These are phyloP conservation scores for Hemitrygon akajei DNA, from an alignment of 2,797 vertebrate species.

Conservation along the genomic window DNA sequence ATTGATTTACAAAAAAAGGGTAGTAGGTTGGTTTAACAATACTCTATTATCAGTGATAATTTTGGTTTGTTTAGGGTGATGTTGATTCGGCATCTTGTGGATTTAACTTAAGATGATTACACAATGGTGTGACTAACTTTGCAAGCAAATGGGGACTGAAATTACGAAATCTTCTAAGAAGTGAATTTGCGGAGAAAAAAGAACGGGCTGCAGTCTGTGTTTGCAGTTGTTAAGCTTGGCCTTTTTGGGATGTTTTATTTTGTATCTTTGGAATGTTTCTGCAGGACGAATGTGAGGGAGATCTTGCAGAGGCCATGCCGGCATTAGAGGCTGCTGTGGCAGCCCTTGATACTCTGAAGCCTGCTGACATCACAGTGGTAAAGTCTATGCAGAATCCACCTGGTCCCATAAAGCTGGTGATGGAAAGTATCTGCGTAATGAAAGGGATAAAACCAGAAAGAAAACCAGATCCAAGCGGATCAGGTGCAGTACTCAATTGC, in stretches of 20 bases:
- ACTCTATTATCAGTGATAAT: background rate
- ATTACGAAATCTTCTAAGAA: constrained; percentile 9
- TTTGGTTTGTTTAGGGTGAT: background rate
- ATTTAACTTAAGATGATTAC: background rate
- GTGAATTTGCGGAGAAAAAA: background rate
- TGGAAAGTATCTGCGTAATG: constrained; percentile 94
- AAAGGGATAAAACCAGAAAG: constrained; percentile 79
- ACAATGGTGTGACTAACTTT: background rate
- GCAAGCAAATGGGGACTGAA: background rate
- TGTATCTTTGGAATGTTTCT: constrained; percentile 8
- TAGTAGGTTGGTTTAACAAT: background rate
- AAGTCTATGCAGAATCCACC: constrained; percentile 92
- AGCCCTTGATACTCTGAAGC: constrained; percentile 83
- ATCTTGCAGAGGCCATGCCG: constrained; percentile 84
- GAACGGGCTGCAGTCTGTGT: background rate
- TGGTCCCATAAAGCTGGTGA: constrained; percentile 79
- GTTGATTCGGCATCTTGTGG: background rate
- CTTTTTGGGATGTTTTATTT: background rate
- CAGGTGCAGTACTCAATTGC: constrained; percentile 54
- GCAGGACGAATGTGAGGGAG: constrained; percentile 85
- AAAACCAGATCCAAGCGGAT: constrained; percentile 79
- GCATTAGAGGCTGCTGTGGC: constrained; percentile 74
- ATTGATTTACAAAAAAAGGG: background rate
- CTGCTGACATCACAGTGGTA: constrained; percentile 78
- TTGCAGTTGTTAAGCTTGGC: background rate